Evolutionary conservation across 1,140 invertebrate species (phyloP).

Genomic region (Caerostris darwini): DNA sequence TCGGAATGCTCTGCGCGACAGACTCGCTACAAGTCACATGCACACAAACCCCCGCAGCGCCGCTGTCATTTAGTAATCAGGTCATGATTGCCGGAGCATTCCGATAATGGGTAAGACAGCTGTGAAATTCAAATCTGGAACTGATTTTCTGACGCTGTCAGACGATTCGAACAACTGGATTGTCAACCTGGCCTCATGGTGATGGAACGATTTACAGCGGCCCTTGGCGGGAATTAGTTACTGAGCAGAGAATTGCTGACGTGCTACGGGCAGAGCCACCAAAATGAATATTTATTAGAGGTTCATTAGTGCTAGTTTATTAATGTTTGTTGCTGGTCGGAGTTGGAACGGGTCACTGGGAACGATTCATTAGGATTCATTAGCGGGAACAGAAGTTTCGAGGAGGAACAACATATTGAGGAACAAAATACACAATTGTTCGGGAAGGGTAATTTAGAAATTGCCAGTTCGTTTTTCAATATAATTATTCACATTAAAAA

Average conservation of each 20-base stretch:
- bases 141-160: neutral
- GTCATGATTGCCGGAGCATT: neutral
- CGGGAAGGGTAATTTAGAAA: too few relatives aligned
- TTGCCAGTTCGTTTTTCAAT: too few relatives aligned
- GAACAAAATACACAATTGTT: too few relatives aligned
- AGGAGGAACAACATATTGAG: too few relatives aligned
- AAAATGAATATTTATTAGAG: constrained; percentile 32
- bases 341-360: neutral
- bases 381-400: neutral
- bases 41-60: neutral
- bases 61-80: neutral
- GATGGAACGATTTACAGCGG: neutral
- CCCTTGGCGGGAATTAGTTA: neutral
- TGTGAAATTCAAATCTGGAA: neutral
- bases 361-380: neutral
- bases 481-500: too few relatives aligned
- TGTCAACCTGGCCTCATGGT: neutral
- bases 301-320: neutral
- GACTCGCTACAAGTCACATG: neutral
- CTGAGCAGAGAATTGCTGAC: neutral
- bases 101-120: neutral
- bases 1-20: neutral
- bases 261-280: too few relatives aligned
- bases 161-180: neutral
- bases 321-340: too few relatives aligned